Evolutionary conservation across 2,888 invertebrate species (phyloP), one percentile per base, ranked within the genome.

Genomic region (Pheosia gnoma): DNA sequence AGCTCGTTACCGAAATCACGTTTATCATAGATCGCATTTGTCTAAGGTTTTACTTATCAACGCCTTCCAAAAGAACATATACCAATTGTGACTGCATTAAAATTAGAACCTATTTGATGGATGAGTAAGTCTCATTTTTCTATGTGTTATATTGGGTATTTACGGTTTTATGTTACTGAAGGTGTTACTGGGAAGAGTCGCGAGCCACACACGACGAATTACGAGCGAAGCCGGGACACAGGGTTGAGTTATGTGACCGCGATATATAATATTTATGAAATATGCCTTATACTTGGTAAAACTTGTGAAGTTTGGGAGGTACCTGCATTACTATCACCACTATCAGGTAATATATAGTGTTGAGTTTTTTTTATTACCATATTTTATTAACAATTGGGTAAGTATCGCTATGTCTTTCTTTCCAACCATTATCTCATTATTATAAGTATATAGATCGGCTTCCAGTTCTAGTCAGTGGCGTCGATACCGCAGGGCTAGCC

Each of bases 181-280:
- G 76, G 80, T 78, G 77, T 77, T 77, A 75, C 68, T 67, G 78
- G 85, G 85, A 85, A 86, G 86, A 91, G 85, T 89, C 88, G 88
- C 89, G 84, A 90, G 89, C 92, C 92, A 91, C 93, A 92, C 92
- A 92, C 92, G 93, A 92, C 89, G 93, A 89, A 87, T 90, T 90
- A 90, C 88, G 87, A 85, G 86, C 86, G 85, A 87, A 87, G 81
- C 85, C 83, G 80, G 86, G 87, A 87, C 86, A 81, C 87, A 75
- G 81, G 80, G 73, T 78, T 90, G 90, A 91, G 80, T 89, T 91
- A 91, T 90, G 86, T 79, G 85, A 85, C 85, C 86, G 80, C 85
- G 81, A 85, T 89, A 87, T 89, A 86, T 88, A 86, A 85, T 87
- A 88, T 89, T 88, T 90, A 85, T 87, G 84, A 88, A 84, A 85